phyloP scores from a whole-genome alignment of 2,113 vertebrate species.

The Nestor notabilis region DNA sequence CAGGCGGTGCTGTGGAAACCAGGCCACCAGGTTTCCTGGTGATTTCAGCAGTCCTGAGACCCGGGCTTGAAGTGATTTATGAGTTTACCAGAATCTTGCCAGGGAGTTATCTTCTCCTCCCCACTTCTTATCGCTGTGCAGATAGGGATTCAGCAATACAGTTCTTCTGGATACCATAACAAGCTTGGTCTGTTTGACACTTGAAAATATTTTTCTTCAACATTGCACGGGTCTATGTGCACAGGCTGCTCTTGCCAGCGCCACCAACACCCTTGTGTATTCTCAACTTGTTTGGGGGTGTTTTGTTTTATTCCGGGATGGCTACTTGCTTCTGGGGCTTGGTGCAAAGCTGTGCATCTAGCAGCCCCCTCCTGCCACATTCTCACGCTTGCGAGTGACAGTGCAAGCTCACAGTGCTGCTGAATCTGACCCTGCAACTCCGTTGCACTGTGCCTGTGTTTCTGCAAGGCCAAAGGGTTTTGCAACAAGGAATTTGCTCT shows the following conservation, averaged over 20 bases:
- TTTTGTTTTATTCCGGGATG: slow-evolving; percentile 22
- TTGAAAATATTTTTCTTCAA: not conserved
- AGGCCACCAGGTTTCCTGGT: not conserved
- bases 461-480: not conserved
- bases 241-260: not conserved
- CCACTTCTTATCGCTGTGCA: not conserved
- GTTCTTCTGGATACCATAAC: not conserved
- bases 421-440: not conserved
- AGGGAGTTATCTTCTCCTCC: not conserved
- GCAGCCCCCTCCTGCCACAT: not conserved
- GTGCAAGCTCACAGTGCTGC: not conserved
- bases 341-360: not conserved
- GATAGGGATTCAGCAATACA: not conserved
- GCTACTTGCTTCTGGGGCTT: not conserved
- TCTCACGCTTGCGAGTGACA: not conserved
- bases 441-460: not conserved
- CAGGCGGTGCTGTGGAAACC: not conserved
- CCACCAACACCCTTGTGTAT: not conserved
- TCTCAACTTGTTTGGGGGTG: not conserved
- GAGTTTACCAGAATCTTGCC: not conserved
- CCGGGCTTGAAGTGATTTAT: not conserved
- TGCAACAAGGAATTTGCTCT: not conserved
- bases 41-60: not conserved
- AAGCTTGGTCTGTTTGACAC: not conserved
- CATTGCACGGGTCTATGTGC: not conserved